Base-by-base conservation (phyloP, 2,888 invertebrate genomes). In the Falcaria lacertinaria region DNA sequence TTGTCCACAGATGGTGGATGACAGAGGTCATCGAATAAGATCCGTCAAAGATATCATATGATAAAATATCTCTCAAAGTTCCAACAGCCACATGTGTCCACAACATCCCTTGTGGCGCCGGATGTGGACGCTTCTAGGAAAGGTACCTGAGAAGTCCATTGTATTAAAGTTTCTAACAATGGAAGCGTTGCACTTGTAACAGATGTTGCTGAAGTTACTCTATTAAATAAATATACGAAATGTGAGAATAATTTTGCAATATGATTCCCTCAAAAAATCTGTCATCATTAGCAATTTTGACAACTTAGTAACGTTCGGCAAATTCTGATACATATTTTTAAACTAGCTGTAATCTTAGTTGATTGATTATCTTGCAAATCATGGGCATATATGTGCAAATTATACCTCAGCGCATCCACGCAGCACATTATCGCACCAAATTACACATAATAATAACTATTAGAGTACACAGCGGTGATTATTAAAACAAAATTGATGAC, bases 81-180 rank as follows among this genome's bases (percentile, higher is more conserved):
- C 50, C 4, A 41, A 43, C 52, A 48, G 41, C 51, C 54, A 57
- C 54, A 63, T 65, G 64, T 51, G 48, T 15, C 35, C 14, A 37
- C 50, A 46, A 42, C 55, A 54, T 57, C 60, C 59, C 56, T 45
- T 42, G 41, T 47, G 53, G 57, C 57, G 55, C 62, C 65, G 68
- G 64, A 63, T 61, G 58, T 51, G 45, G 39, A 53, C 54, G 54
- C 53, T 60, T 60, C 55, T 49, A 19, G 40, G 55, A 39, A 50
- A 17, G 40, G 50, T 56, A 60, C 59, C 57, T 60, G 49, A 48
- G 44, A 51, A 50, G 56, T 54, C 54, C 16, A 41, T 41, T 15
- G 35, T 51, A 7, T 58, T 54, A 56, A 8, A 11, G 7, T 11
- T 28, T 11, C 28, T 28, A 28, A 28, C 28, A 28, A 28, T 11